phyloP scores from a whole-genome alignment of 2,113 vertebrate genomes.

The Dromas ardeola region DNA sequence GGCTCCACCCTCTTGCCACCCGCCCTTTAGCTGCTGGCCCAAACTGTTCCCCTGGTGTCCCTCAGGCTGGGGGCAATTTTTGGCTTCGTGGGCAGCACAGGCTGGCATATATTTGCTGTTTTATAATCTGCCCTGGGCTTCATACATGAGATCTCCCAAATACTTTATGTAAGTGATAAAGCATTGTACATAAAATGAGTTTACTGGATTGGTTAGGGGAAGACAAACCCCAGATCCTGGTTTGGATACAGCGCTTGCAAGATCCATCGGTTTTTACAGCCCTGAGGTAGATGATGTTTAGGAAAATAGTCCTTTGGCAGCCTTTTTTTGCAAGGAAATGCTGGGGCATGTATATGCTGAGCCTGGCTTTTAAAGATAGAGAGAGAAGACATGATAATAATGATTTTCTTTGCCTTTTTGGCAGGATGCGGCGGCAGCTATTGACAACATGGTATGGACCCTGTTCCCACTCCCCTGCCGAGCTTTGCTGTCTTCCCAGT shows the following conservation, averaged over 20 bases:
- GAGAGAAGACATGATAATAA: neutral
- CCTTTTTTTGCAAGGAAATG: accelerated
- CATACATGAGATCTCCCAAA: accelerated
- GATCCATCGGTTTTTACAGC: neutral
- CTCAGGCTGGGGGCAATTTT: neutral
- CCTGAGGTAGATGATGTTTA: neutral
- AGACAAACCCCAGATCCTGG: accelerated
- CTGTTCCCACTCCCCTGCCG: accelerated
- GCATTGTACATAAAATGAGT: accelerated
- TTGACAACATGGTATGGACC: slow-evolving; percentile 91
- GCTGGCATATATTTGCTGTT: accelerated
- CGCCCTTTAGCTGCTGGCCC: neutral
- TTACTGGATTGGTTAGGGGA: neutral
- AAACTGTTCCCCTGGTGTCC: accelerated
- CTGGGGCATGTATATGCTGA: accelerated
- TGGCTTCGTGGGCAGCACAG: accelerated
- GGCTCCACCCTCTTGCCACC: neutral
- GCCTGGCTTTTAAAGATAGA: neutral
- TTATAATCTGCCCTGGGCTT: accelerated
- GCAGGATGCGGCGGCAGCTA: slow-evolving; percentile 94
- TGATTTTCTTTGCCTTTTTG: neutral
- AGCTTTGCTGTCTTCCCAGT: neutral
- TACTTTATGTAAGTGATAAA: accelerated
- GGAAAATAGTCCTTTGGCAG: neutral
- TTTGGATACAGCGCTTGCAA: neutral